Base-by-base conservation (phyloP, 2,113 vertebrate species). In the Erythrolamprus reginae region DNA sequence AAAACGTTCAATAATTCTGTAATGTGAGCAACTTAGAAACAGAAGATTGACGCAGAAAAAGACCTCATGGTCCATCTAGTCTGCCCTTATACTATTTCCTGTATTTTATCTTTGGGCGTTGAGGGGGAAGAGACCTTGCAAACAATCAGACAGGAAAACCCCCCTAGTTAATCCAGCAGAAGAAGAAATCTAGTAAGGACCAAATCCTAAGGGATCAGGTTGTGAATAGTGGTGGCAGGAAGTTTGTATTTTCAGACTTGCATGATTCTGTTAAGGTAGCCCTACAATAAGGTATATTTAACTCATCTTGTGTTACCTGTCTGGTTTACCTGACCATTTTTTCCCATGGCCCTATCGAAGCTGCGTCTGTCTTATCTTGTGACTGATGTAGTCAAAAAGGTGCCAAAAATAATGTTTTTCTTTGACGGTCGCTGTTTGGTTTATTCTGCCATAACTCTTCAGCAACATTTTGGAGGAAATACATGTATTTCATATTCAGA, bases 381-480 rank as follows among this genome's bases (percentile, higher is more conserved):
- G 92, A 92, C 92, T 89, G 95, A 82, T 33, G 94, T 92, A 9
- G 96, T 96, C 96, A 96, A 96, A 96, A 95, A 94, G 95, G 96
- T 94, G 96, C 96, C 96, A 1, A 96, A 42, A 96, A 52, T 15
- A 83, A 95, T 21, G 1, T 2, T n/a, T 88, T 6, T 95, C 95
- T 94, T 93, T 15, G 96, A 96, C 96, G 96, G 96, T 96, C 96
- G 95, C 95, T 93, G 95, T 61, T 77, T 94, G 90, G 96, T 91
- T 95, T 2, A 4, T 86, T 0, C 3, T 1, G 17, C 33, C 0
- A 26, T 96, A 89, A 84, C 96, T 95, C 94, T 88, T 23, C 89
- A 93, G 96, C 95, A 96, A 96, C 96, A 96, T 88, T 28, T 88
- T 85, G 23, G 4, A 94, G 94, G 90, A 96, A 94, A 48, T 33